Evolutionary conservation across 1,140 invertebrate species (phyloP).

Genomic region (Homalodisca vitripennis): DNA sequence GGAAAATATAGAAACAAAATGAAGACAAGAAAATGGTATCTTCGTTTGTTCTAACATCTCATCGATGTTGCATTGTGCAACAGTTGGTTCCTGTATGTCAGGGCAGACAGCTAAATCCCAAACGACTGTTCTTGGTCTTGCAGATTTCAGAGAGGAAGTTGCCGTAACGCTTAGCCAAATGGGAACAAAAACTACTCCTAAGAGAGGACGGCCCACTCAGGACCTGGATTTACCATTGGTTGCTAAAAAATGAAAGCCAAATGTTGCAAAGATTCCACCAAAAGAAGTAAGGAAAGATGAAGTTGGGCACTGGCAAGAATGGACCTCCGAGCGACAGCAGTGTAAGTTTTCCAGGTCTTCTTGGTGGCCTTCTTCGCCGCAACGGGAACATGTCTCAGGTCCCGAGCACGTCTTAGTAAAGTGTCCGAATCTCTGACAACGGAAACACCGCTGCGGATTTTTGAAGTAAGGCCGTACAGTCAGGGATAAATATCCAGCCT

Average conservation of each 20-base stretch:
- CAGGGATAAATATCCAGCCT: too few relatives aligned
- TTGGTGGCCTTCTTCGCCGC: too few relatives aligned
- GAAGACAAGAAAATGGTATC: constrained; percentile 31
- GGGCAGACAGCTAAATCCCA: not conserved
- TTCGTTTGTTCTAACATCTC: constrained; percentile 30
- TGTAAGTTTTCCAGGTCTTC: too few relatives aligned
- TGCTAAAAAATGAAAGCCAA: not conserved
- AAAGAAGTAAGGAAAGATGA: not conserved
- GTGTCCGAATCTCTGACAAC: too few relatives aligned
- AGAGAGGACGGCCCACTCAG: not conserved
- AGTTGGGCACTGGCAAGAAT: not conserved
- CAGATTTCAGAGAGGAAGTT: not conserved
- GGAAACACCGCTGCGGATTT: too few relatives aligned
- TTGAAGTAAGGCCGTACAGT: too few relatives aligned
- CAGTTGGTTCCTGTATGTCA: not conserved
- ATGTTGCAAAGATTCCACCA: not conserved
- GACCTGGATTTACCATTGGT: not conserved
- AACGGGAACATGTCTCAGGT: too few relatives aligned
- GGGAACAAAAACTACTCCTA: not conserved
- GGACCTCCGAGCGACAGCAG: too few relatives aligned
- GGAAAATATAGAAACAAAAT: constrained; percentile 44
- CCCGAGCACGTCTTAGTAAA: too few relatives aligned
- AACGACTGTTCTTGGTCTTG: not conserved
- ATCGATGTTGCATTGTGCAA: not conserved
- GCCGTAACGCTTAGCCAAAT: not conserved